phyloP scores from a whole-genome alignment of 2,888 invertebrate genomes.

The Torymus auratus region DNA sequence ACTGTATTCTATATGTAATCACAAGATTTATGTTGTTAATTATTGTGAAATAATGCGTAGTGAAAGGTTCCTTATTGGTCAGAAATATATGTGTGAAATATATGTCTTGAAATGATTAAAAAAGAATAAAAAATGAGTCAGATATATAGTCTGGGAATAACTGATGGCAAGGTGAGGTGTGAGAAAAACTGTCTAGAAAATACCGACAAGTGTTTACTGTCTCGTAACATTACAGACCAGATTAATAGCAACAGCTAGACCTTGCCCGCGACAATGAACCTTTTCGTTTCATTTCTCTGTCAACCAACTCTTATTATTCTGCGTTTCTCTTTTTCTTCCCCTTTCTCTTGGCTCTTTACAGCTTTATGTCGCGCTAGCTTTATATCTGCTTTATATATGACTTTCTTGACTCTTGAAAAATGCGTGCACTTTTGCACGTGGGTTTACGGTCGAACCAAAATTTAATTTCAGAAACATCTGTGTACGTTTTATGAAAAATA shows the following conservation, averaged over 20 bases:
- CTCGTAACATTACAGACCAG: constrained; percentile 61
- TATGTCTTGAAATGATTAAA: too few relatives aligned
- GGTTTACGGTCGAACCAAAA: constrained; percentile 45
- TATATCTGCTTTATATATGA: constrained; percentile 38
- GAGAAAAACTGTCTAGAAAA: constrained; percentile 49
- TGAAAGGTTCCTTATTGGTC: too few relatives aligned
- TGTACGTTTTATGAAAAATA: constrained; percentile 7
- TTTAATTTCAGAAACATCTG: constrained; percentile 46
- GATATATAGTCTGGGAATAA: not conserved
- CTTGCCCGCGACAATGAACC: constrained; percentile 62
- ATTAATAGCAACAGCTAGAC: constrained; percentile 66
- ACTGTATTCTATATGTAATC: too few relatives aligned
- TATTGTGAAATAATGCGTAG: too few relatives aligned
- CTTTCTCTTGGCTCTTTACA: constrained; percentile 12
- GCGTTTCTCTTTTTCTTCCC: not conserved
- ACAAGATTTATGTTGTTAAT: too few relatives aligned
- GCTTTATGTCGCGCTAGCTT: constrained; percentile 21
- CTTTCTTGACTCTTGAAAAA: constrained; percentile 46
- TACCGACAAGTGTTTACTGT: constrained; percentile 63
- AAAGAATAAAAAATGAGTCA: not conserved
- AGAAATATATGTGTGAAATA: too few relatives aligned
- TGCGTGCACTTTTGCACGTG: constrained; percentile 29
- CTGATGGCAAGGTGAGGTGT: not conserved
- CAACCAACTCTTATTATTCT: constrained; percentile 39
- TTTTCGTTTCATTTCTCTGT: constrained; percentile 58